These are phyloP conservation scores for Artemia sinica DNA, from an alignment of 2,888 invertebrate species.

Conservation along the genomic window DNA sequence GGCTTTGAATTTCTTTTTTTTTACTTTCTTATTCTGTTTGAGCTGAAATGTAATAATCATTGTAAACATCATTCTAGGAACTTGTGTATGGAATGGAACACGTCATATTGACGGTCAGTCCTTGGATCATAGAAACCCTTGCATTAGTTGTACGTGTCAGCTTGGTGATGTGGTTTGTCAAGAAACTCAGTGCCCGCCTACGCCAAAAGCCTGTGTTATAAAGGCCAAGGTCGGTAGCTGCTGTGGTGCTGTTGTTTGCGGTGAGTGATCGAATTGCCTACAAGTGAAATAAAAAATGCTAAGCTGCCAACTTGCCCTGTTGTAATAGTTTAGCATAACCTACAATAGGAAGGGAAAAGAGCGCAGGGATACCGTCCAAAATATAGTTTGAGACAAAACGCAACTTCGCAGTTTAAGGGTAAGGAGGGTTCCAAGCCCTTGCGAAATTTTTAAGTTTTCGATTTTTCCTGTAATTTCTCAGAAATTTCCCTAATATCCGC, in stretches of 20 bases:
- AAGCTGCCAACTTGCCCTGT: constrained; percentile 5
- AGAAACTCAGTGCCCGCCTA: constrained; percentile 35
- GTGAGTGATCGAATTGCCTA: constrained; percentile 30
- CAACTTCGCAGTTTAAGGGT: too few relatives aligned
- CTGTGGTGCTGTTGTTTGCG: constrained; percentile 39
- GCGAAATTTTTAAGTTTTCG: too few relatives aligned
- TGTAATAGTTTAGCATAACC: too few relatives aligned
- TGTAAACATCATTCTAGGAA: constrained; percentile 27
- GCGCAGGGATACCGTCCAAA: too few relatives aligned
- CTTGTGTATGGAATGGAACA: constrained; percentile 33
- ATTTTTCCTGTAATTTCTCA: too few relatives aligned
- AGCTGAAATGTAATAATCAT: too few relatives aligned
- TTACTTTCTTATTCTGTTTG: too few relatives aligned
- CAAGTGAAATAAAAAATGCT: not conserved
- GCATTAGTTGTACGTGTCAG: constrained; percentile 41
- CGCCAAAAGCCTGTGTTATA: constrained; percentile 21
- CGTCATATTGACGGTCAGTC: constrained; percentile 39
- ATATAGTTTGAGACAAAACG: too few relatives aligned
- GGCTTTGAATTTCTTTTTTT: too few relatives aligned
- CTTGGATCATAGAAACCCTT: constrained; percentile 36
- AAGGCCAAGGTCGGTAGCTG: constrained; percentile 28
- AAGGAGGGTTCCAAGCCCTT: too few relatives aligned
- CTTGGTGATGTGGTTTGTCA: constrained; percentile 43
- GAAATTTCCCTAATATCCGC: too few relatives aligned
- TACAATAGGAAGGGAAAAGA: too few relatives aligned